phyloP scores from a whole-genome alignment of 2,797 vertebrate species.

The Chelmon rostratus region DNA sequence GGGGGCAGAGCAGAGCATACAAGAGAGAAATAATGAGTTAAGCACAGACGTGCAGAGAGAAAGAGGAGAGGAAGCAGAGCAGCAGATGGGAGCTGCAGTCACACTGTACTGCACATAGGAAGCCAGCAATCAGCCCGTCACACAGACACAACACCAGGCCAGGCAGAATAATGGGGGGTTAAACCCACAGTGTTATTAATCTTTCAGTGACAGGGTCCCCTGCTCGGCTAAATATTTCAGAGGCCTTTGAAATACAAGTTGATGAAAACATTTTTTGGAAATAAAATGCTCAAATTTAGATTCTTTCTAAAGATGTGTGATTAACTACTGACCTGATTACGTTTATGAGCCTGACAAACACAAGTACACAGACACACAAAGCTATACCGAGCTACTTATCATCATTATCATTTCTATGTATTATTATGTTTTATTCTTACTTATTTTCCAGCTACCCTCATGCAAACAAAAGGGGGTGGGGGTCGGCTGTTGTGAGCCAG shows the following conservation, averaged over 20 bases:
- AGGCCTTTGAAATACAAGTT: constrained; percentile 9
- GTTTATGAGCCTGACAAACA: constrained; percentile 11
- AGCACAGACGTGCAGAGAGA: constrained; percentile 24
- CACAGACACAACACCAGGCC: not conserved
- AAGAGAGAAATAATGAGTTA: constrained; percentile 36
- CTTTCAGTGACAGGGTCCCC: not conserved
- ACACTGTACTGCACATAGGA: constrained; percentile 16
- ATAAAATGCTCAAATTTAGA: not conserved
- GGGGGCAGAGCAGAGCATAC: not conserved
- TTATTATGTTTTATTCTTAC: not conserved
- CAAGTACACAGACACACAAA: not conserved
- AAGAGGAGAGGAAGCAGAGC: constrained; percentile 32
- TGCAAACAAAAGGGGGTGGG: constrained; percentile 3
- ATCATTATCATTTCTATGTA: not conserved
- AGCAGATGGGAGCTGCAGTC: constrained; percentile 56
- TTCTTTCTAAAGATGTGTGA: not conserved
- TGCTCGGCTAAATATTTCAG: not conserved
- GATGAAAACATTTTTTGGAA: not conserved
- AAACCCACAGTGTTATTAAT: not conserved
- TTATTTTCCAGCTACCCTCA: not conserved
- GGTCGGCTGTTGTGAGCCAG: not conserved
- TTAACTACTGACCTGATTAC: constrained; percentile 22
- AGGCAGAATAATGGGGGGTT: not conserved
- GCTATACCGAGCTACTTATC: not conserved
- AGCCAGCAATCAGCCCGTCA: constrained; percentile 23